Percentiles rank a stretch among this genome's conserved stretches.
Evolutionary conservation across 92 coral and sea anemone genomes (phyloP).

Genomic region (Metridium senile): DNA sequence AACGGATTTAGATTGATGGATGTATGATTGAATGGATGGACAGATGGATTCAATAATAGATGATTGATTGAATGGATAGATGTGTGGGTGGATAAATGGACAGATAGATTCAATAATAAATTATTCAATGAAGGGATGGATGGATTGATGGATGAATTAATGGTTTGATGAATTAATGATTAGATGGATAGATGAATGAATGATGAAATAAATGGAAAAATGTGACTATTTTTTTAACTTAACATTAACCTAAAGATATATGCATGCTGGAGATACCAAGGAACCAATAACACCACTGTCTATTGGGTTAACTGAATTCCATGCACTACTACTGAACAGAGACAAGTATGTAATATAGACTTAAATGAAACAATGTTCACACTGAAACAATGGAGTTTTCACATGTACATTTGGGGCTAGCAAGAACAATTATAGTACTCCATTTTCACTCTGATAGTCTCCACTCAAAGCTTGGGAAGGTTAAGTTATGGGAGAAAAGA

Average conservation of each 20-base stretch:
- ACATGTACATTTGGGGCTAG: no score
- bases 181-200: neutral
- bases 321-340: slow-evolving; percentile 83
- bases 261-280: slow-evolving; percentile 49
- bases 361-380: no score
- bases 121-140: neutral
- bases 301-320: slow-evolving; percentile 90
- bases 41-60: no score
- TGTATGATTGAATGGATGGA: neutral
- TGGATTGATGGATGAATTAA: no score
- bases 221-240: no score
- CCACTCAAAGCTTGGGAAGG: no score
- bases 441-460: no score
- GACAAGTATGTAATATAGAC: slow-evolving; percentile 50
- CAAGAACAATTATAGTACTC: no score
- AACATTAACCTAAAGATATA: slow-evolving; percentile 36
- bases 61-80: neutral
- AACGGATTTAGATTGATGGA: neutral
- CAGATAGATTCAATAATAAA: no score
- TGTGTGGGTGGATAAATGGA: neutral
- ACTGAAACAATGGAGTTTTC: no score
- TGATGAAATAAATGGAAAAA: neutral
- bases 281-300: slow-evolving; percentile 73
- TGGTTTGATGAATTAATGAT: neutral
- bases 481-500: no score